Evolutionary conservation across 2,113 vertebrate species (phyloP), one percentile per base, ranked within the genome.

Genomic region (Callithrix jacchus): DNA sequence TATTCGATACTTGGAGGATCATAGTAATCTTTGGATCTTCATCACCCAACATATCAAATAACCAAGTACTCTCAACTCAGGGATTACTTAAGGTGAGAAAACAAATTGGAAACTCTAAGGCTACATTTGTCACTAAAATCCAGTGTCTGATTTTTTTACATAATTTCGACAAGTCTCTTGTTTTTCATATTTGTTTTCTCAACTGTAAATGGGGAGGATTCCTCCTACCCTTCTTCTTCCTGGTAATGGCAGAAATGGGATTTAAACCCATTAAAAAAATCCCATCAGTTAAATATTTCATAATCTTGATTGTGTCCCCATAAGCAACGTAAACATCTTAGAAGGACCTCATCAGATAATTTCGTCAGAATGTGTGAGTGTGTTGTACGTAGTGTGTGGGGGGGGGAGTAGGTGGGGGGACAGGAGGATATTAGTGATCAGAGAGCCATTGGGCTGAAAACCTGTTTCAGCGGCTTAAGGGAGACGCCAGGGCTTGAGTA

Each of bases 71-170:
- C 25, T 92, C 84, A 83, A 76, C 47, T 87, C 76, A 94, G 42
- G 83, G 23, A 88, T 40, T 40, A 76, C 49, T 86, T 91, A 73
- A 95, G 73, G 47, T 49, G 64, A 96, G 92, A 49, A 95, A 97
- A 95, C n/a, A 87, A 81, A 91, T 47, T 23, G 49, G 23, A 77
- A 97, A 82, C 17, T 73, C 74, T 84, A 35, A 95, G 68, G 32
- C 23, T 73, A 18, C 37, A 49, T 80, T 94, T 92, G n/a, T 86
- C 37, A 82, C 86, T 95, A 61, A 25, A 70, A 76, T 76, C 10
- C 49, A 45, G 37, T 58, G 86, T 88, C 45, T 93, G 40, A 77
- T 85, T 85, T 82, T 25, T 32, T 61, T 30, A 79, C 30, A 87
- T 21, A 71, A 92, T 94, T 89, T 94, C 77, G 61, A 90, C 49